phyloP scores from a whole-genome alignment of 2,797 vertebrate genomes.

The Rhinella marina region DNA sequence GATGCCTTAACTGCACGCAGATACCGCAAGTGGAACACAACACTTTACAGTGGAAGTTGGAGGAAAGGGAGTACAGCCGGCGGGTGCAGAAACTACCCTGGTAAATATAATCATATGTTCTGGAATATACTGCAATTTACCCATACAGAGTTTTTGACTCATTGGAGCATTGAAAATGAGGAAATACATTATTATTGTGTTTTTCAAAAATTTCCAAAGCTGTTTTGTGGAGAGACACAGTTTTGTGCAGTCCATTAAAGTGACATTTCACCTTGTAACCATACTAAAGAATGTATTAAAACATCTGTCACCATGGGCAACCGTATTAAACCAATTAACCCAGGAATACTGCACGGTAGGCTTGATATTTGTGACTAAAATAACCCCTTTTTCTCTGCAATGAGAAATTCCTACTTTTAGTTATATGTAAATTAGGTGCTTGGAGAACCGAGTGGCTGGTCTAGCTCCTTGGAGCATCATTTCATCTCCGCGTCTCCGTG shows the following conservation, averaged over 20 bases:
- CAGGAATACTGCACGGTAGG: no score
- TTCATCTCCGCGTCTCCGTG: no score
- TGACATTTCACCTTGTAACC: neutral
- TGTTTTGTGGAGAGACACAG: no score
- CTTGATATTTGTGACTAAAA: no score
- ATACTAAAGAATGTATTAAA: neutral
- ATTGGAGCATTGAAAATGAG: no score
- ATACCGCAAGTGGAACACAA: conserved; percentile 87
- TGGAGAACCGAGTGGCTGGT: no score
- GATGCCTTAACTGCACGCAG: conserved; percentile 82
- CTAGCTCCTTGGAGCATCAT: no score
- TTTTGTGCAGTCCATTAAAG: neutral
- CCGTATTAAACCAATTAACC: no score
- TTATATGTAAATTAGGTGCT: no score
- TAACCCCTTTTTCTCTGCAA: no score
- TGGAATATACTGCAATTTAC: neutral
- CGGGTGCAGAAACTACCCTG: conserved; percentile 77
- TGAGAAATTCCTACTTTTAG: no score
- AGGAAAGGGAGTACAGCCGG: conserved; percentile 81
- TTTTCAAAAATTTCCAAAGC: neutral
- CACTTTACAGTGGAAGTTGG: conserved; percentile 87
- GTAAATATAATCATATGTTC: conserved; percentile 56
- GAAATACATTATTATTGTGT: neutral
- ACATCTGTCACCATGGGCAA: no score
- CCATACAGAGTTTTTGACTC: neutral